A percentile compares a stretch with the other conserved stretches of the same genome.
Conservation (phyloP, 2,888 invertebrate genomes). For the Platycheirus albimanus region DNA sequence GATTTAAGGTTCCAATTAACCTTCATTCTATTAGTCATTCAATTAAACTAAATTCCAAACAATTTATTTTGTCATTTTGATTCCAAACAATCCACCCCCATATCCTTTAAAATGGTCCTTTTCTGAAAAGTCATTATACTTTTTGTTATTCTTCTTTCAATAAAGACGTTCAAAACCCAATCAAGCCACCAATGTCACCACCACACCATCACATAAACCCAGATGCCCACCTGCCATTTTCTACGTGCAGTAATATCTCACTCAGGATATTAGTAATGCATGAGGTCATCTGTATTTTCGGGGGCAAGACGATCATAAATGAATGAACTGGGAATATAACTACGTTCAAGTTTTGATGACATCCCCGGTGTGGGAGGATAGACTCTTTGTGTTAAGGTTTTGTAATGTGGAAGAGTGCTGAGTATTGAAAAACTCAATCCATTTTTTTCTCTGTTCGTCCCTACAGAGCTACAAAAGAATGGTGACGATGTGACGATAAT, state of each 20-base stretch:
- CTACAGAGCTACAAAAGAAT: background rate
- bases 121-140: too few species aligned
- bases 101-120: too few species aligned
- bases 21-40: too few species aligned
- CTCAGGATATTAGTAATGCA: conserved; percentile 62
- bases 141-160: too few species aligned
- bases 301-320: conserved; percentile 58
- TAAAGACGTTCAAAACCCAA: too few species aligned
- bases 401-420: background rate
- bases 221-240: background rate
- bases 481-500: conserved; percentile 22
- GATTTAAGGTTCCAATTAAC: too few species aligned
- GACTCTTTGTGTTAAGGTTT: background rate
- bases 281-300: conserved; percentile 54
- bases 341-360: conserved; percentile 58
- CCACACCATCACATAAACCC: too few species aligned
- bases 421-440: conserved; percentile 14
- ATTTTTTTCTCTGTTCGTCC: conserved; percentile 5
- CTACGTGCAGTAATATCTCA: conserved; percentile 21
- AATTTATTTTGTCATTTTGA: too few species aligned
- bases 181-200: too few species aligned
- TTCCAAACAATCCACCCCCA: too few species aligned
- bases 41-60: too few species aligned
- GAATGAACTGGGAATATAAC: conserved; percentile 62
- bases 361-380: conserved; percentile 18